Conservation (phyloP, 1,140 invertebrate species). For the Pectinophora gossypiella region DNA sequence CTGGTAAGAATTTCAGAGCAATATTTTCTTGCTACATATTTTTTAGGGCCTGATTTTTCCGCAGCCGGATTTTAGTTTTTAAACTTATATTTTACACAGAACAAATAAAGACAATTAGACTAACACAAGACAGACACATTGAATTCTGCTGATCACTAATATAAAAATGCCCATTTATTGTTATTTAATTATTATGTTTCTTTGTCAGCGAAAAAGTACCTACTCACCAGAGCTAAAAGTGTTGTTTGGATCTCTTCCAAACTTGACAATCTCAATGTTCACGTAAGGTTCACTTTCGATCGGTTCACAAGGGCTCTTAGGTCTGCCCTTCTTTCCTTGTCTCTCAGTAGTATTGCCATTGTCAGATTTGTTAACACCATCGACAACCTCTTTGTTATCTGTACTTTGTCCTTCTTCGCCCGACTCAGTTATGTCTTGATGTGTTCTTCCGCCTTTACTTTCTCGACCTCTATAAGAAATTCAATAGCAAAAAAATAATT, state of each 20-base stretch:
- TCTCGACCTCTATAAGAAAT: conserved; percentile 53
- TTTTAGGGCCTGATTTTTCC: too few species aligned
- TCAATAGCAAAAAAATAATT: conserved; percentile 4
- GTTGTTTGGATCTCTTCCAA: conserved; percentile 76
- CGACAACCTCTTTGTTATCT: conserved; percentile 32
- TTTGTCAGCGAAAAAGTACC: conserved; percentile 24
- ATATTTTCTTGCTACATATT: too few species aligned
- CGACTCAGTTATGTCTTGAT: conserved; percentile 28
- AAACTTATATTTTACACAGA: too few species aligned
- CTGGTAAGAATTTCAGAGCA: too few species aligned
- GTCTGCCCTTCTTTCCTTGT: conserved; percentile 51
- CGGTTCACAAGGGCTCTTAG: conserved; percentile 75
- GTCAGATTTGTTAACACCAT: conserved; percentile 32
- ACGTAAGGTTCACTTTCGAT: conserved; percentile 80
- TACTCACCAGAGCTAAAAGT: conserved; percentile 75
- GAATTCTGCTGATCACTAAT: too few species aligned
- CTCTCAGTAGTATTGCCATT: conserved; percentile 30
- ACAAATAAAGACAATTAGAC: too few species aligned
- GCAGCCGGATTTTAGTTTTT: too few species aligned
- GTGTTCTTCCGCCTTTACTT: conserved; percentile 55
- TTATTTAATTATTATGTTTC: not conserved
- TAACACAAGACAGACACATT: too few species aligned
- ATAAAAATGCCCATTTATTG: not conserved
- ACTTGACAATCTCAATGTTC: conserved; percentile 80
- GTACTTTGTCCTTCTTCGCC: conserved; percentile 32